A percentile compares a stretch with the other conserved stretches of the same genome.
These are phyloP conservation scores for Parelbella ahira DNA, from an alignment of 2,888 invertebrate species.

Conservation along the genomic window DNA sequence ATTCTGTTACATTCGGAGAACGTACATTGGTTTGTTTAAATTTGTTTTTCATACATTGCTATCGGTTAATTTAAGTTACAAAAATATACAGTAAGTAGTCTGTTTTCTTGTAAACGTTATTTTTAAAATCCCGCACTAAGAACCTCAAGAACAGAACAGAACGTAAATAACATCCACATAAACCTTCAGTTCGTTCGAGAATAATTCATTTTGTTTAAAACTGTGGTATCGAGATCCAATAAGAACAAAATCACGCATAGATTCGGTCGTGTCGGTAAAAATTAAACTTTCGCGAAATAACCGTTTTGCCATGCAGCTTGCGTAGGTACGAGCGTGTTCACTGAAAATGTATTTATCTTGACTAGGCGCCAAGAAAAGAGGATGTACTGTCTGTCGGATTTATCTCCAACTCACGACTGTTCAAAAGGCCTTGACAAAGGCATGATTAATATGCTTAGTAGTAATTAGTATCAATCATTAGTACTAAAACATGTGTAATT, in stretches of 20 bases:
- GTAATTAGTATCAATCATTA: slow-evolving; percentile 27
- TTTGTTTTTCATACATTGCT: no score
- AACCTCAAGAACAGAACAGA: no score
- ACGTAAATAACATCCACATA: no score
- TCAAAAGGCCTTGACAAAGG: slow-evolving; percentile 29
- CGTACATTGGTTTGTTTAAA: no score
- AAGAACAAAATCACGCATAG: slow-evolving; percentile 17
- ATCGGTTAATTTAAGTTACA: no score
- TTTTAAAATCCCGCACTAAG: no score
- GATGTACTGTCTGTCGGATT: slow-evolving; percentile 39
- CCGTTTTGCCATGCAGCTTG: slow-evolving; percentile 8
- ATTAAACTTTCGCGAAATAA: slow-evolving; percentile 25
- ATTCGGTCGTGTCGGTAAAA: slow-evolving; percentile 4
- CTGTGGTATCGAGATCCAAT: slow-evolving; percentile 25
- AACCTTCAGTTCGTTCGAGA: no score
- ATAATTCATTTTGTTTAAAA: no score
- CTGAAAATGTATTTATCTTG: slow-evolving; percentile 52
- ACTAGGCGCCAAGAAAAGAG: slow-evolving; percentile 48
- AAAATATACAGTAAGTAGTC: no score
- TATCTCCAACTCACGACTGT: slow-evolving; percentile 38
- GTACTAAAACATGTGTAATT: slow-evolving; percentile 6
- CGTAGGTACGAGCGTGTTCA: slow-evolving; percentile 28
- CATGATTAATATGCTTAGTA: slow-evolving; percentile 27
- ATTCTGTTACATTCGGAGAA: no score
- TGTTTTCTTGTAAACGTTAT: no score